Evolutionary conservation across 2,113 vertebrate species (phyloP), one percentile per base, ranked within the genome.

Genomic region (Noturus placidus): DNA sequence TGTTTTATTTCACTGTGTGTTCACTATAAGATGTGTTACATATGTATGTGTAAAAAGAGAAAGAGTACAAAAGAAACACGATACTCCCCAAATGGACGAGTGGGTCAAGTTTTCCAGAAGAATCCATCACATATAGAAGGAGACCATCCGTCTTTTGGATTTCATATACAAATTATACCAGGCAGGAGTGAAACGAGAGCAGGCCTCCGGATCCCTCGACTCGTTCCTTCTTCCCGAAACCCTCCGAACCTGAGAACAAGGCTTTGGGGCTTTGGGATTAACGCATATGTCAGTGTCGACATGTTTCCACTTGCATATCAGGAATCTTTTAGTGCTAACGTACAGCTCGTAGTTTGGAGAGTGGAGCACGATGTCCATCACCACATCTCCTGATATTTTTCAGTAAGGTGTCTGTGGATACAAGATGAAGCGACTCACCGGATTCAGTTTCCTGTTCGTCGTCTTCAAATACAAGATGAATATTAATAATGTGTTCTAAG

Each of bases 51-150:
- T 22, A 50, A 63, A 46, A 61, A 77, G 27, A 86, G 35, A 38
- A 30, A 78, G 35, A 4, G 50, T 19, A 65, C 46, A 50, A 65
- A 67, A 54, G 76, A 86, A 79, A 54, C 15, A 17, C 0, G 50
- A 86, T 81, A 56, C 27, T 85, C 86, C 61, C 42, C 72, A 77
- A 81, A 33, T 78, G 50, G 56, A 85, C 59, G 57, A 54, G 25
- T 61, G 67, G 57, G 46, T 85, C 50, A 42, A 57, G 65, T 76
- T 84, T 88, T 83, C 59, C 78, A 86, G 56, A 82, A 79, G 22
- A 65, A 69, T 83, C 50, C 7, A 59, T 89, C 65, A 70, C 85
- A 85, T 83, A 84, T 63, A 74, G 59, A 88, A 86, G 84, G 84
- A 83, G 22, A 54, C 59, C 65, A 52, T 80, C 59, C 46, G 59